These are phyloP conservation scores for Prionace glauca DNA, from an alignment of 2,797 vertebrate genomes.

Conservation along the genomic window DNA sequence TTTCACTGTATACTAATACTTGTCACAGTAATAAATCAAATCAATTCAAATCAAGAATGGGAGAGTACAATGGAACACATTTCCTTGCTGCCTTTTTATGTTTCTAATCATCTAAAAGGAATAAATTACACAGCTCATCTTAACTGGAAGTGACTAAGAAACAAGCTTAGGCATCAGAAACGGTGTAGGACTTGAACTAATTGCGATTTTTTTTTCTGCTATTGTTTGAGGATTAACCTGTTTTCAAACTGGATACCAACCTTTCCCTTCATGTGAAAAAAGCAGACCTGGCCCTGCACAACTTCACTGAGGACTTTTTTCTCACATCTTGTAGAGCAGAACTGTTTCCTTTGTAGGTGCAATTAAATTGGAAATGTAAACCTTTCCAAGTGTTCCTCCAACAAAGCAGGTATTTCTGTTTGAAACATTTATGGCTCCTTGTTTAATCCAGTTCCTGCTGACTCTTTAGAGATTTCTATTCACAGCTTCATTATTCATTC, in stretches of 20 bases:
- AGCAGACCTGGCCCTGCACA: constrained; percentile 15
- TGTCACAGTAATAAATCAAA: too few relatives aligned
- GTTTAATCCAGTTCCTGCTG: constrained; percentile 21
- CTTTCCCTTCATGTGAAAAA: neutral
- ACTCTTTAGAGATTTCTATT: constrained; percentile 20
- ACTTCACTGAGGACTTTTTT: constrained; percentile 1
- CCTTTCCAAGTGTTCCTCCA: neutral
- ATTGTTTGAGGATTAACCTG: neutral
- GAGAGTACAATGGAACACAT: neutral
- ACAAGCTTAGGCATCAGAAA: neutral
- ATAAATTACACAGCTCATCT: neutral
- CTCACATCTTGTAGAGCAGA: constrained; percentile 23
- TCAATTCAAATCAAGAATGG: neutral
- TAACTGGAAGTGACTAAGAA: neutral
- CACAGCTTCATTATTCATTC: constrained; percentile 18
- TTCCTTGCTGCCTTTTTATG: neutral
- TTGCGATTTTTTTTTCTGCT: neutral
- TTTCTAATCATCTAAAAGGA: neutral
- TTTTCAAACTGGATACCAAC: neutral
- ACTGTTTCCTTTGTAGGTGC: constrained; percentile 5
- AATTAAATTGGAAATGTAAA: constrained; percentile 28
- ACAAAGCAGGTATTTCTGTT: constrained; percentile 27
- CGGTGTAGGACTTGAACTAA: neutral
- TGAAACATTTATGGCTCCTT: constrained; percentile 28
- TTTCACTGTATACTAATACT: too few relatives aligned